Base-by-base conservation (phyloP, 2,113 vertebrate genomes). In the Papio anubis region DNA sequence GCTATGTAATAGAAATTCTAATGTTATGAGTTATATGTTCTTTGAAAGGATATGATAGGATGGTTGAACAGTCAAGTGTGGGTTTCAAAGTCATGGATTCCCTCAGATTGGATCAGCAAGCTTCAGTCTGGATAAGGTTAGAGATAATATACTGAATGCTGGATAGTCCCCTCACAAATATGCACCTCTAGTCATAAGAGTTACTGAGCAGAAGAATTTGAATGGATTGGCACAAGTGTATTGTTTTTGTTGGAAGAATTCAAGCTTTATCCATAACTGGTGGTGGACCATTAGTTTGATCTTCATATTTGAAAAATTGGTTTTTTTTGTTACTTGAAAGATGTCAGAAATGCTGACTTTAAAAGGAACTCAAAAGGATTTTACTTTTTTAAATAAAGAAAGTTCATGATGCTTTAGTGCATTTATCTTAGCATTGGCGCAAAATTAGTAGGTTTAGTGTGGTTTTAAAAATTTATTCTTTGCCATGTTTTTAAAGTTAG, bases 321-420 rank as follows among this genome's bases (percentile, higher is more conserved):
- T 48, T 72, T 84, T 91, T 95, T 88, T 88, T 81, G 83, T 95
- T 91, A 52, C n/a, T 50, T 90, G 18, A 84, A 93, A 93, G n/a
- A 72, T 95, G 59, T 90, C 45, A 83, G 86, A 80, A 78, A 92
- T 97, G 82, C 21, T 84, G 55, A 80, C 61, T 97, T 97, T 94
- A 87, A 94, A 79, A 96, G n/a, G 72, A 64, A 86, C 50, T 97
- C 6, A 95, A 68, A 38, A 72, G 59, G 17, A 3, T 83, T 97
- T 96, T 93, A 68, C 16, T 85, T 95, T 95, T 93, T 93, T 57
- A 61, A 88, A 93, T 83, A 66, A 91, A 93, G 38, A 68, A 91
- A 79, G 78, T 76, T 76, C 9, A 76, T 59, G 48, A 72, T 93
- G 66, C 57, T 64, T 88, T 40, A 96, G 3, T 90, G 43, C 27